A percentile compares a stretch with the other conserved stretches of the same genome.
These are phyloP conservation scores for Scopus umbretta DNA, from an alignment of 2,113 vertebrate genomes.

Conservation along the genomic window DNA sequence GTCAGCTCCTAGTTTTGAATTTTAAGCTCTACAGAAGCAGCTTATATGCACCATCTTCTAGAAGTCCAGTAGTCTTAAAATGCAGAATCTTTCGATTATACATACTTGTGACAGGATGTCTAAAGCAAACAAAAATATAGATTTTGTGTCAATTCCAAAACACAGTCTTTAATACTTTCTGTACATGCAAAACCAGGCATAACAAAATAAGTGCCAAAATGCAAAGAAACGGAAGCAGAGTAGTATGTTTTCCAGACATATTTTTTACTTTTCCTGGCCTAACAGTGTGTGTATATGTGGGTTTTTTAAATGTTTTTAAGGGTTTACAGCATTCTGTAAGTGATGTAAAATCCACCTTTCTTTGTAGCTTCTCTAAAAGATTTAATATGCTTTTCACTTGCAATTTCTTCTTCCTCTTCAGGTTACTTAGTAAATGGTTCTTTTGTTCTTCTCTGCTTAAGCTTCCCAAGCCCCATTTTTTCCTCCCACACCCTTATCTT, in stretches of 20 bases:
- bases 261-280: neutral
- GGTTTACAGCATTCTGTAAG: neutral
- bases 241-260: neutral
- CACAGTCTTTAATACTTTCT: neutral
- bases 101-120: neutral
- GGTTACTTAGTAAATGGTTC: neutral
- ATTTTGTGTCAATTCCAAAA: neutral
- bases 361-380: neutral
- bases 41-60: neutral
- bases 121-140: neutral
- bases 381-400: neutral
- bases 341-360: neutral
- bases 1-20: neutral
- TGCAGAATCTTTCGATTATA: neutral
- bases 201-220: neutral
- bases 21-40: neutral
- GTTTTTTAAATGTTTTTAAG: neutral
- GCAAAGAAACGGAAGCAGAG: neutral
- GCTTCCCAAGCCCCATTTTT: neutral
- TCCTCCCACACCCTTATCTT: conserved; percentile 52
- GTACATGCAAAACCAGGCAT: neutral
- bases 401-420: conserved; percentile 8
- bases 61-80: neutral
- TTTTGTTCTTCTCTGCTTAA: conserved; percentile 9
- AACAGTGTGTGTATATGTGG: neutral